Evolutionary conservation across 2,113 vertebrate species (phyloP).

Genomic region (Macrotus californicus): DNA sequence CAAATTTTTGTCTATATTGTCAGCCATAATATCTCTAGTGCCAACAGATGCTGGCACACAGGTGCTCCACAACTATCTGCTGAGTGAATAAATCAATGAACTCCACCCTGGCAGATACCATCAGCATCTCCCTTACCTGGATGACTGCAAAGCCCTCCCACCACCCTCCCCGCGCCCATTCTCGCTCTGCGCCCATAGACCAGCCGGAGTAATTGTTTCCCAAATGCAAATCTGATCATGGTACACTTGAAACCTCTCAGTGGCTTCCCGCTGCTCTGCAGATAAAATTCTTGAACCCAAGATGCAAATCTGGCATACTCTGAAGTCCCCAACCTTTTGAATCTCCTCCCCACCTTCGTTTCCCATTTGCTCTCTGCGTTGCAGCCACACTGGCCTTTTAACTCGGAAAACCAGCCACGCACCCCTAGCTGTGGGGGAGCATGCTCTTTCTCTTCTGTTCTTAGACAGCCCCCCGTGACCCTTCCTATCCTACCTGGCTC

Average conservation of each 20-base stretch:
- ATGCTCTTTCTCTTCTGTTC: background rate
- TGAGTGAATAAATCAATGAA: background rate
- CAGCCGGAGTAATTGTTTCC: background rate
- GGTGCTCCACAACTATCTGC: background rate
- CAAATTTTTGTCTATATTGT: background rate
- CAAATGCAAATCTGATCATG: background rate
- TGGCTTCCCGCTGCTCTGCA: background rate
- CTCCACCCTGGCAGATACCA: background rate
- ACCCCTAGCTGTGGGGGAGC: background rate
- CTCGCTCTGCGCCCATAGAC: background rate
- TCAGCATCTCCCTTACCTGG: background rate
- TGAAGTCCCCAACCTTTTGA: background rate
- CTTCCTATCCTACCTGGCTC: background rate
- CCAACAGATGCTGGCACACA: background rate
- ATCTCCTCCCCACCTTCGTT: background rate
- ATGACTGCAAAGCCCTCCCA: background rate
- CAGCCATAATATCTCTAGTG: background rate
- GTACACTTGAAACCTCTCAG: background rate
- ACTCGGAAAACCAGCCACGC: background rate
- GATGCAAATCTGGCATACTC: background rate
- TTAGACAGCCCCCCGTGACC: background rate
- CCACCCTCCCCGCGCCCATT: background rate
- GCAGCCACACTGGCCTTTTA: background rate
- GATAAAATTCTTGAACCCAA: background rate
- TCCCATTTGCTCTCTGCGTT: background rate